Conservation (phyloP, 2,797 vertebrate genomes). For the Argyrosomus regius region DNA sequence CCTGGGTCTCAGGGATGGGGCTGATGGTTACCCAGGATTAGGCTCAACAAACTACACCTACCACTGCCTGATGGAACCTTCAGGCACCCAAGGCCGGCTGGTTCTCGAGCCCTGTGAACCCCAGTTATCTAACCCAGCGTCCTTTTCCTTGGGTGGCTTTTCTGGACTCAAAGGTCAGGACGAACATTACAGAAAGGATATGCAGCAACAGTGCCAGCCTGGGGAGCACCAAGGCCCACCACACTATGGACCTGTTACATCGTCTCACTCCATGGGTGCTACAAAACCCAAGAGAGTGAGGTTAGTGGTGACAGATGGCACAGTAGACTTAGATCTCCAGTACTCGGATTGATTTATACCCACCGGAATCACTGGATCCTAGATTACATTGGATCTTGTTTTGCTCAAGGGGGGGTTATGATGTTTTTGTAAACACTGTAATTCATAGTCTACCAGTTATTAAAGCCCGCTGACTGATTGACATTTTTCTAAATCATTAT, state of each 20-base stretch:
- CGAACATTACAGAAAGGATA: conserved; percentile 78
- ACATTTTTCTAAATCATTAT: conserved; percentile 63
- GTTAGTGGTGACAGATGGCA: conserved; percentile 93
- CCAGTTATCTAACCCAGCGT: conserved; percentile 74
- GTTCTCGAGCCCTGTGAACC: conserved; percentile 87
- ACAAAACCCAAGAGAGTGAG: conserved; percentile 91
- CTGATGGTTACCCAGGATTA: conserved; percentile 80
- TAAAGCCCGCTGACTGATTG: conserved; percentile 43
- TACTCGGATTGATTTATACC: conserved; percentile 84
- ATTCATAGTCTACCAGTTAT: conserved; percentile 49
- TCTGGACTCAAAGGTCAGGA: conserved; percentile 79
- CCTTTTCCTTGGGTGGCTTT: conserved; percentile 79
- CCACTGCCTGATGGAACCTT: conserved; percentile 89
- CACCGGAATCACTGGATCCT: not conserved
- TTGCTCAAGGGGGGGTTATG: conserved; percentile 23
- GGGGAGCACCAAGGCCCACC: conserved; percentile 77
- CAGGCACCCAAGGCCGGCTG: conserved; percentile 87
- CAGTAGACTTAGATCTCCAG: conserved; percentile 92
- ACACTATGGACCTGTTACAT: conserved; percentile 74
- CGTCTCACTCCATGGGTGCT: conserved; percentile 82
- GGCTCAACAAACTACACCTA: conserved; percentile 87
- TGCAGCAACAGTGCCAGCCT: conserved; percentile 79
- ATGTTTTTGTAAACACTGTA: conserved; percentile 67
- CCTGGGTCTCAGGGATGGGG: conserved; percentile 84
- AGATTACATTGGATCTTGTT: conserved; percentile 28